A percentile compares a stretch with the other conserved stretches of the same genome.
Evolutionary conservation across 92 coral and sea anemone species (phyloP).

Genomic region (Nematostella vectensis): DNA sequence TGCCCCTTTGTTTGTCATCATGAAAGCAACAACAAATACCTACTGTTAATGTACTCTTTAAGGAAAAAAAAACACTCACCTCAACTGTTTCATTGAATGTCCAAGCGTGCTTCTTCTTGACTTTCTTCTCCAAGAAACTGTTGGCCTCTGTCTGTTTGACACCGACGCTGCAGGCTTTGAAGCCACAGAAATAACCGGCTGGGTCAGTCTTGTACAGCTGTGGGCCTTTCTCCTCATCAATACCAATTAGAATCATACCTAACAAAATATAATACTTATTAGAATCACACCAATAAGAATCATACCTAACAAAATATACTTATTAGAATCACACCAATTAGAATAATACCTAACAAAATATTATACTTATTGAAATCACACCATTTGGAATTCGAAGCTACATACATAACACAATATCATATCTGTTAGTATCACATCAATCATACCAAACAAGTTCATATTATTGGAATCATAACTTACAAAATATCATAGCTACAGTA

Average conservation of each 20-base stretch:
- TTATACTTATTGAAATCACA: neutral
- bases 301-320: conserved; percentile 54
- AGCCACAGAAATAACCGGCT: conserved; percentile 97
- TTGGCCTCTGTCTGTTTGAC: conserved; percentile 97
- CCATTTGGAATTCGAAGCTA: too few relatives aligned
- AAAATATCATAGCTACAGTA: too few relatives aligned
- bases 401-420: too few relatives aligned
- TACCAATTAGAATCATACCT: conserved; percentile 95
- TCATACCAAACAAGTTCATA: too few relatives aligned
- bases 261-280: conserved; percentile 3
- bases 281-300: conserved; percentile 87
- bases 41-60: too few relatives aligned
- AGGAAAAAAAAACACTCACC: too few relatives aligned
- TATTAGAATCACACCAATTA: too few relatives aligned
- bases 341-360: conserved; percentile 67
- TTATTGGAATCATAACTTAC: too few relatives aligned
- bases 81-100: conserved; percentile 88
- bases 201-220: conserved; percentile 97
- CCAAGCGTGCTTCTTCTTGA: conserved; percentile 96
- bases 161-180: conserved; percentile 94
- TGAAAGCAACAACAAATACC: too few relatives aligned
- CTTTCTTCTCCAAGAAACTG: conserved; percentile 96
- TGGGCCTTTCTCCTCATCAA: conserved; percentile 93
- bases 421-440: too few relatives aligned
- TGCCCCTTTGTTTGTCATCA: too few relatives aligned